Conservation (phyloP, 37 sponge, comb jelly and placozoan species). For the Ianthella basta region DNA sequence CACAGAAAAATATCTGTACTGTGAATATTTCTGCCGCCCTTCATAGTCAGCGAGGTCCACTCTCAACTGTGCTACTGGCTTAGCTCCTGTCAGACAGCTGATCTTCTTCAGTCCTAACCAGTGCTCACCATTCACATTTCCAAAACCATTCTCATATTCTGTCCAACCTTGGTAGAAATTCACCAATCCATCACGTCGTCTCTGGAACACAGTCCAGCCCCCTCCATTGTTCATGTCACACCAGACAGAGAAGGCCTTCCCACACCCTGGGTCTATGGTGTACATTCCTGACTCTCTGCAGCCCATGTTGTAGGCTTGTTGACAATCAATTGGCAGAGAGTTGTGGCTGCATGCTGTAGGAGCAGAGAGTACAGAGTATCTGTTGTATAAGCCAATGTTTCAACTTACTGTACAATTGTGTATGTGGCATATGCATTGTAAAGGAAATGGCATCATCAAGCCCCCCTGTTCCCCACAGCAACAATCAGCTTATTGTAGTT, state of each 20-base stretch:
- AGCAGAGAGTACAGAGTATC: too few species aligned
- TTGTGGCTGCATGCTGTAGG: too few species aligned
- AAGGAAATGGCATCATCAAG: too few species aligned
- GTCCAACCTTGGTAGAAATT: constrained; percentile 24
- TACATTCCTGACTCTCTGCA: not conserved
- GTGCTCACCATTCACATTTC: constrained; percentile 23
- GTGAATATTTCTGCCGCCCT: not conserved
- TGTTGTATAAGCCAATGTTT: too few species aligned
- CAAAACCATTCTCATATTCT: constrained; percentile 45
- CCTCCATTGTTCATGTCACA: constrained; percentile 23
- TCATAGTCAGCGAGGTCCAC: constrained; percentile 5
- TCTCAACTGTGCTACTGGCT: not conserved
- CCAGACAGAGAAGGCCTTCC: not conserved
- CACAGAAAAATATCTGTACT: constrained; percentile 22
- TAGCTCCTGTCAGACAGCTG: constrained; percentile 25
- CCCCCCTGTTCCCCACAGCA: too few species aligned
- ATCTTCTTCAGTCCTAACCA: constrained; percentile 41
- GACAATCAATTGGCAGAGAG: not conserved
- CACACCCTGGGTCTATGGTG: constrained; percentile 25
- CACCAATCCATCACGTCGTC: constrained; percentile 42
- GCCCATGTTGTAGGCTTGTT: not conserved
- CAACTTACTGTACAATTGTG: too few species aligned
- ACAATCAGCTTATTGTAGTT: too few species aligned
- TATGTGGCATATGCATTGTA: too few species aligned
- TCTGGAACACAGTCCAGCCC: constrained; percentile 37